These are phyloP conservation scores for Caiman crocodilus DNA, from an alignment of 2,797 vertebrate genomes.

Conservation along the genomic window DNA sequence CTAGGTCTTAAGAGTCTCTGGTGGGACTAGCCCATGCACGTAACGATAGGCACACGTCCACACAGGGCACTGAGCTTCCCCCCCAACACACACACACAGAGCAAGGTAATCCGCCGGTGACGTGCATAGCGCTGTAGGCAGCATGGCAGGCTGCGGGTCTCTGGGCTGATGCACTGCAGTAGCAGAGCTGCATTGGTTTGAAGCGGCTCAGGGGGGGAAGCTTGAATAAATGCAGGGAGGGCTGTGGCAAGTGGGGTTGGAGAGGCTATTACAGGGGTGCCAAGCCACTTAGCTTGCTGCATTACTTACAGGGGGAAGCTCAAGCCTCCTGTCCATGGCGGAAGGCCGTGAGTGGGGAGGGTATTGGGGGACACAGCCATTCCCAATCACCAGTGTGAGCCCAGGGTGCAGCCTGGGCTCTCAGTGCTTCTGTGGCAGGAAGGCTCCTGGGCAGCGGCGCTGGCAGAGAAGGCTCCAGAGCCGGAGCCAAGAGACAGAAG, in stretches of 20 bases:
- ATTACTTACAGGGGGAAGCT: no score
- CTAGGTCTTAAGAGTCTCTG: neutral
- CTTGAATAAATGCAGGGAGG: neutral
- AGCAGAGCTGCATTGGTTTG: neutral
- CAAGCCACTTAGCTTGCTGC: no score
- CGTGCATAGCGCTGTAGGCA: neutral
- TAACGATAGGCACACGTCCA: neutral
- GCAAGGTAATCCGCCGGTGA: neutral
- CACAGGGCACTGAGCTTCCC: neutral
- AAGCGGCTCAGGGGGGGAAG: neutral
- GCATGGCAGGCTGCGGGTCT: neutral
- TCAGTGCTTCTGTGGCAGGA: neutral
- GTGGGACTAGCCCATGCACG: neutral
- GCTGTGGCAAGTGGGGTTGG: neutral
- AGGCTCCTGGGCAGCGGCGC: neutral
- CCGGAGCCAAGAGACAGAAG: neutral
- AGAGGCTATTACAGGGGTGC: neutral
- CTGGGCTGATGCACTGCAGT: neutral
- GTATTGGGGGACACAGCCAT: neutral
- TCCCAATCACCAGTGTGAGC: neutral
- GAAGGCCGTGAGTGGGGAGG: neutral
- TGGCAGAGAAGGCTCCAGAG: no score
- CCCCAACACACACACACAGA: neutral
- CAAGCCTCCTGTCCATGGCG: neutral
- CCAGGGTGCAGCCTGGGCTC: neutral